phyloP scores from a whole-genome alignment of 2,113 vertebrate species.

The Nothocercus julius region DNA sequence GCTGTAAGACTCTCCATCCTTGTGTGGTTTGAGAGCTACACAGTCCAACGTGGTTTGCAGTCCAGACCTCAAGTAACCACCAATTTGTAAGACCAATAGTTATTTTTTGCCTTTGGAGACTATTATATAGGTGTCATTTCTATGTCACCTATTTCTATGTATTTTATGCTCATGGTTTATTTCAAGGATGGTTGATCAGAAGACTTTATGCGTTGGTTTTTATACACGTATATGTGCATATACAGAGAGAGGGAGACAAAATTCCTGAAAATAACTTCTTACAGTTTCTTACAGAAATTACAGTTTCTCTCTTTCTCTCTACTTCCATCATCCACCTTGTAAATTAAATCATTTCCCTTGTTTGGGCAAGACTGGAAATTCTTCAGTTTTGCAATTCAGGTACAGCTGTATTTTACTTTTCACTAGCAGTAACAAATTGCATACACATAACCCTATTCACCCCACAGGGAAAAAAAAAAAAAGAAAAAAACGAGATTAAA shows the following conservation, averaged over 20 bases:
- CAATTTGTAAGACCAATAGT: constrained; percentile 42
- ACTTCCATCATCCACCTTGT: background rate
- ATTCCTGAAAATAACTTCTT: background rate
- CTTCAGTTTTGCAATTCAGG: background rate
- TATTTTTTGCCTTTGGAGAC: background rate
- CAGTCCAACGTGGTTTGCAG: constrained; percentile 43
- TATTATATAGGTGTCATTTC: constrained; percentile 1
- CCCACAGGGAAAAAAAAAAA: background rate
- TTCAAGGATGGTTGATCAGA: constrained; percentile 7
- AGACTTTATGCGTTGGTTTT: background rate
- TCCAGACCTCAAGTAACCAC: constrained; percentile 34
- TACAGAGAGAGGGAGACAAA: background rate
- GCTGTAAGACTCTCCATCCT: constrained; percentile 43
- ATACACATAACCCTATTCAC: background rate
- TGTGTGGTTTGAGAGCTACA: constrained; percentile 18
- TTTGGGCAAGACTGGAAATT: background rate
- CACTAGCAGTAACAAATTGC: background rate
- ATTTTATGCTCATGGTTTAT: background rate
- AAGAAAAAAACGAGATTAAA: background rate
- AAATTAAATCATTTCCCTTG: background rate
- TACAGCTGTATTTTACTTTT: background rate
- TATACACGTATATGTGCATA: background rate
- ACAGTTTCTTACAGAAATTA: background rate
- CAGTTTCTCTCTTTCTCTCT: background rate
- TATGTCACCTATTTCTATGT: background rate